phyloP scores from a whole-genome alignment of 64 coral and sea anemone species.

The Porites australiensis region DNA sequence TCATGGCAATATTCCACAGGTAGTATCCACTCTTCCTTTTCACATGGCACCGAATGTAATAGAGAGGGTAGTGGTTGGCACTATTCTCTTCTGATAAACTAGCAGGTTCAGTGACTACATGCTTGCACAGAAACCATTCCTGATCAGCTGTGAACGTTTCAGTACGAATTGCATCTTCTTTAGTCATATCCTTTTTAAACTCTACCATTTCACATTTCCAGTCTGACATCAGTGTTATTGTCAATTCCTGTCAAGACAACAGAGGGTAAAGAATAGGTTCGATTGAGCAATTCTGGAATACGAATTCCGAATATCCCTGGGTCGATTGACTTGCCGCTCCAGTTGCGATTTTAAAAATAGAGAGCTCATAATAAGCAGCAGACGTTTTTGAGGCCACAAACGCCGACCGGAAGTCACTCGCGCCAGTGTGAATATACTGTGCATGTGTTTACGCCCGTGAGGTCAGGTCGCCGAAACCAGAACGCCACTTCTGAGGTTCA shows the following conservation, averaged over 20 bases:
- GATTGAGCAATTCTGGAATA: too few species aligned
- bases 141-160: conserved; percentile 73
- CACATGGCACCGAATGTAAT: conserved; percentile 75
- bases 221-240: conserved; percentile 85
- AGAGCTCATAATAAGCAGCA: too few species aligned
- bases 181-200: conserved; percentile 83
- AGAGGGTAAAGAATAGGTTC: too few species aligned
- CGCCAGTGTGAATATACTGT: too few species aligned
- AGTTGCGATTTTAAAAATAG: too few species aligned
- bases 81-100: conserved; percentile 62
- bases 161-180: conserved; percentile 70
- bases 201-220: conserved; percentile 76
- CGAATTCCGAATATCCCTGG: too few species aligned
- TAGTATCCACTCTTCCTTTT: conserved; percentile 76
- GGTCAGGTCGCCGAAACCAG: too few species aligned
- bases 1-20: conserved; percentile 85
- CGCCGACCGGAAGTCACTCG: too few species aligned
- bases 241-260: conserved; percentile 61
- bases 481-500: too few species aligned
- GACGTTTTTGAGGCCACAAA: too few species aligned
- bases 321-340: too few species aligned
- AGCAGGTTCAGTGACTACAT: conserved; percentile 73
- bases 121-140: conserved; percentile 74
- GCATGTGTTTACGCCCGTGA: too few species aligned
- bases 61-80: conserved; percentile 85